A percentile compares a stretch with the other conserved stretches of the same genome.
phyloP scores from a whole-genome alignment of 2,113 vertebrate species.

The Crotalus helleri region DNA sequence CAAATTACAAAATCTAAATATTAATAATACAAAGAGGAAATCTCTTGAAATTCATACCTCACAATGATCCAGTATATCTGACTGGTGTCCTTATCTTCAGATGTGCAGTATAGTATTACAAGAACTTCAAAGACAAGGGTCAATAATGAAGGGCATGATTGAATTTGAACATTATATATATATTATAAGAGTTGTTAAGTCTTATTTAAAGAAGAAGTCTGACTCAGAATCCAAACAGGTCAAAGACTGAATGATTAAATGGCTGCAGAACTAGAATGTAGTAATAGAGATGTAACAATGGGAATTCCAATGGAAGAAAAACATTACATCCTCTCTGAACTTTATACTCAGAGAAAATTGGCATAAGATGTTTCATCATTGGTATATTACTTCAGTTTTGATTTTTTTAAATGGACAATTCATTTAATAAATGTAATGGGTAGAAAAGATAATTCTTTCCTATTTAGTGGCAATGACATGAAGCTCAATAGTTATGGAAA shows the following conservation, averaged over 20 bases:
- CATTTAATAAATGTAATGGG: neutral
- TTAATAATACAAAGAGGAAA: neutral
- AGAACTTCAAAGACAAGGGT: neutral
- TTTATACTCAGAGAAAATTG: neutral
- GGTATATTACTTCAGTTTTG: neutral
- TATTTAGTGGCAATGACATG: neutral
- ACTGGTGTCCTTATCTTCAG: neutral
- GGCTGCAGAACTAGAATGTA: neutral
- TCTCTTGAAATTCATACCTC: neutral
- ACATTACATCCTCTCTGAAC: neutral
- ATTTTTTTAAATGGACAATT: neutral
- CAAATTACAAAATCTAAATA: neutral
- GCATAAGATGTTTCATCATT: neutral
- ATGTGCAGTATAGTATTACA: neutral
- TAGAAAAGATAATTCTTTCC: neutral
- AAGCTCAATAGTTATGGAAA: neutral
- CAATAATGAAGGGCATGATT: neutral
- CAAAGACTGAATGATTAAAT: neutral
- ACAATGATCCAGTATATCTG: neutral
- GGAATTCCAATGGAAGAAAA: neutral
- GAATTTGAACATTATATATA: neutral
- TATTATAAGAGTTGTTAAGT: neutral
- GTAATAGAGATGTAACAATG: neutral
- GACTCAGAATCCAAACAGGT: neutral
- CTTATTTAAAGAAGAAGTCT: neutral